Conservation (phyloP, 2,113 vertebrate genomes). For the Galemys pyrenaicus region DNA sequence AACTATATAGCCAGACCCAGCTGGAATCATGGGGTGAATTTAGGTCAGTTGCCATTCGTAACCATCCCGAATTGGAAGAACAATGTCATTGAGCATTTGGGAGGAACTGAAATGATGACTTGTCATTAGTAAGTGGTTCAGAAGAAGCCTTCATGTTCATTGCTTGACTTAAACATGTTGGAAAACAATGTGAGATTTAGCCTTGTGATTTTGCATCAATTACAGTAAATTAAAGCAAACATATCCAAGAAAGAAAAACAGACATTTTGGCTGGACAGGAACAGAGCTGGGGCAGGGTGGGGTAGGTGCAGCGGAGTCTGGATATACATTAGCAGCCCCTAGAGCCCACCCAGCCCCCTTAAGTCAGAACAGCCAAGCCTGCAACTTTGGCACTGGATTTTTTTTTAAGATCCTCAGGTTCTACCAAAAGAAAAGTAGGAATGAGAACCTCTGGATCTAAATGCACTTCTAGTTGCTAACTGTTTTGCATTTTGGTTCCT, state of each 20-base stretch:
- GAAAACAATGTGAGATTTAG: not conserved
- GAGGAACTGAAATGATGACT: not conserved
- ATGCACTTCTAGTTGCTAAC: not conserved
- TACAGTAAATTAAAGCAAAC: not conserved
- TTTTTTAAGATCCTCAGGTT: not conserved
- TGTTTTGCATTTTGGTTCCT: not conserved
- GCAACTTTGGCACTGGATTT: not conserved
- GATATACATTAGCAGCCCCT: not conserved
- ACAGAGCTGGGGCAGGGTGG: not conserved
- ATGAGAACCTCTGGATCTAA: not conserved
- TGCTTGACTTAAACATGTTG: not conserved
- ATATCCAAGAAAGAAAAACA: not conserved
- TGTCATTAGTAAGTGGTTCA: not conserved
- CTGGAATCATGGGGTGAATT: not conserved
- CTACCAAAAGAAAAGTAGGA: not conserved
- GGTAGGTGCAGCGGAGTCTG: not conserved
- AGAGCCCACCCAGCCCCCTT: no score
- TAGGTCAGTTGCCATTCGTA: no score
- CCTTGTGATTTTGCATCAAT: not conserved
- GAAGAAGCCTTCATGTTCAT: not conserved
- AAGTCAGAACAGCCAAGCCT: not conserved
- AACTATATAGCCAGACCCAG: not conserved
- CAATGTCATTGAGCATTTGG: not conserved
- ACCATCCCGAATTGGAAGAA: not conserved
- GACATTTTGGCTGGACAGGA: not conserved